Conservation (phyloP, 1,140 invertebrate species). For the Agraylea sexmaculata region DNA sequence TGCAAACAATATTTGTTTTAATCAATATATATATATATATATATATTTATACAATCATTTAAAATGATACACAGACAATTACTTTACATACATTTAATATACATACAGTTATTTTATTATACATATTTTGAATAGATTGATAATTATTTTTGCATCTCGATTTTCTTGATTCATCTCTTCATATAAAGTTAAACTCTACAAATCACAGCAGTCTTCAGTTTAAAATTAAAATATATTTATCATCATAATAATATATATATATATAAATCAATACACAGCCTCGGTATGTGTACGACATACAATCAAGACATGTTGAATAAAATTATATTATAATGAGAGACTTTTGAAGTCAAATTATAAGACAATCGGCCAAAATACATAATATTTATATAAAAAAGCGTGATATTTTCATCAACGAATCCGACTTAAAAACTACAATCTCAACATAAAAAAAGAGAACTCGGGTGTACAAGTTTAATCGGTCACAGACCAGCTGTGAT, state of each 20-base stretch:
- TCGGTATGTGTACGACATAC: too few relatives aligned
- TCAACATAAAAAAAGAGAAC: too few relatives aligned
- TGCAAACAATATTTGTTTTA: too few relatives aligned
- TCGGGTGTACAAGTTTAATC: too few relatives aligned
- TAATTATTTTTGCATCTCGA: neutral
- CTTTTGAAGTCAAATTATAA: too few relatives aligned
- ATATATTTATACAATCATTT: slow-evolving; percentile 2
- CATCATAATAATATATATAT: neutral
- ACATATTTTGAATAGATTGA: neutral
- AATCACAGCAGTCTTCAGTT: slow-evolving; percentile 16
- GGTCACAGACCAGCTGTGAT: too few relatives aligned
- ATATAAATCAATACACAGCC: slow-evolving; percentile 1
- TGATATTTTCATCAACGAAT: too few relatives aligned
- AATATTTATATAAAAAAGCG: too few relatives aligned
- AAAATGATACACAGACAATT: slow-evolving; percentile 7
- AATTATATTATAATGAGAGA: too few relatives aligned
- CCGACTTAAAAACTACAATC: too few relatives aligned
- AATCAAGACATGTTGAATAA: too few relatives aligned
- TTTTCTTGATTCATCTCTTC: neutral
- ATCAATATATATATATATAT: neutral
- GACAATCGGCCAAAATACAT: too few relatives aligned
- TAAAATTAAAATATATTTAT: slow-evolving; percentile 11
- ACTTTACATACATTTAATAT: slow-evolving; percentile 7
- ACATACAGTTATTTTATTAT: neutral
- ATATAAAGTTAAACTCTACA: slow-evolving; percentile 13